Conservation (phyloP, 2,888 invertebrate species). For the Acleris sparsana region DNA sequence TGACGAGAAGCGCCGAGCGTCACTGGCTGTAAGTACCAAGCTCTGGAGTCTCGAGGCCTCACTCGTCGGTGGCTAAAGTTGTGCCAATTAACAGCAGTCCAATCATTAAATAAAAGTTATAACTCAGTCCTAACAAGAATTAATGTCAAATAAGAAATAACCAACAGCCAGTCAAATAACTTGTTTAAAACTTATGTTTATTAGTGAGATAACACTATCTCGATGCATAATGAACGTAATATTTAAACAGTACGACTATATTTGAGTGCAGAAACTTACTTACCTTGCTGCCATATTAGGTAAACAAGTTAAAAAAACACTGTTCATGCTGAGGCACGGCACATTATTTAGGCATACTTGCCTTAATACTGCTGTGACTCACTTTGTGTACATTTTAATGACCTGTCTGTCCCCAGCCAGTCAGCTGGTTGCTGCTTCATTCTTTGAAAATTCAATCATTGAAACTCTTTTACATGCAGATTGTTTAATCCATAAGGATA, state of each 20-base stretch:
- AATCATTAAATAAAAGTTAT: constrained; percentile 19
- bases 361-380: constrained; percentile 14
- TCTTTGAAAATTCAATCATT: too few relatives aligned
- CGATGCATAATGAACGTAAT: constrained; percentile 33
- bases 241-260: constrained; percentile 24
- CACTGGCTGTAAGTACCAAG: constrained; percentile 12
- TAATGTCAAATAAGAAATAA: background rate
- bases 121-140: background rate
- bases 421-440: too few relatives aligned
- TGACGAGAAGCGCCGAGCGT: constrained; percentile 1
- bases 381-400: background rate
- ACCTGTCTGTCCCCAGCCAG: too few relatives aligned
- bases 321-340: constrained; percentile 15
- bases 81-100: constrained; percentile 16
- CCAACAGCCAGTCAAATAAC: constrained; percentile 4
- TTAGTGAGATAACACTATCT: constrained; percentile 33
- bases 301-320: constrained; percentile 10
- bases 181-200: constrained; percentile 27
- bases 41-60: background rate
- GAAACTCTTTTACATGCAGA: too few relatives aligned
- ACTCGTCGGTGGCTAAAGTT: constrained; percentile 29
- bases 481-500: too few relatives aligned
- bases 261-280: constrained; percentile 23
- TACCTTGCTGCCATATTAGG: constrained; percentile 28
- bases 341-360: constrained; percentile 25